Base-by-base conservation (phyloP, 1,140 invertebrate genomes). In the Caenorhabditis latens region DNA sequence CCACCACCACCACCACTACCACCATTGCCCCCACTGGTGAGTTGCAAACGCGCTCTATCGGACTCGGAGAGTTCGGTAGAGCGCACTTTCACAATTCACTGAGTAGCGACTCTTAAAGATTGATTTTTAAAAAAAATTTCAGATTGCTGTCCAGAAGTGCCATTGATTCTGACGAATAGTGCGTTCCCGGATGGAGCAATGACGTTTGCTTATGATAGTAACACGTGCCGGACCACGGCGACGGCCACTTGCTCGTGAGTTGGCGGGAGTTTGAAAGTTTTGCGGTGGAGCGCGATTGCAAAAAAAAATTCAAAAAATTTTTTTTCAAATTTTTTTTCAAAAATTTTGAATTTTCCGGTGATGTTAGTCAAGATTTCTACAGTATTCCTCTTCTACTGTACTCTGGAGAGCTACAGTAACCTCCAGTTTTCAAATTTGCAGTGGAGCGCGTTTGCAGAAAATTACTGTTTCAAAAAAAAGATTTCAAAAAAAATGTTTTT, bases 21-120 rank as follows among this genome's bases (percentile, higher is more conserved):
- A 71, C 65, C 46, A 14, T 71, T n/a, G 65, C 42, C 19, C 65
- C 65, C 42, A 71, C 65, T 71, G 65, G 65, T 71, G 65, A 71
- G 65, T 71, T 21, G 19, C 57, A 61, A 61, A 61, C n/a, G 57
- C 21, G 19, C 21, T 21, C 2, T 21, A 9, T 1, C 21, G 21
- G 50, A 53, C 50, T 32, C n/a, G n/a, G 32, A 32, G 32, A 11
- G 50, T 53, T 11, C 50, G 3, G 2, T 53, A 53, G 50, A 53
- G 50, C 50, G 9, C 9, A 53, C 16, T 32, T 32, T 32, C 32
- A 32, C 32, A 32, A 32, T 32, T 53, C 16, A 16, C 50, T 53
- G 50, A 11, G 16, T 16, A 53, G 50, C 5, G 50, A 14, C 50
- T 53, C 50, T 14, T 16, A 50, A 50, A 50, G 4, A 63, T 63